Percentiles rank a stretch among this genome's conserved stretches.
Conservation (phyloP, 2,797 vertebrate genomes). For the Liasis olivaceus region DNA sequence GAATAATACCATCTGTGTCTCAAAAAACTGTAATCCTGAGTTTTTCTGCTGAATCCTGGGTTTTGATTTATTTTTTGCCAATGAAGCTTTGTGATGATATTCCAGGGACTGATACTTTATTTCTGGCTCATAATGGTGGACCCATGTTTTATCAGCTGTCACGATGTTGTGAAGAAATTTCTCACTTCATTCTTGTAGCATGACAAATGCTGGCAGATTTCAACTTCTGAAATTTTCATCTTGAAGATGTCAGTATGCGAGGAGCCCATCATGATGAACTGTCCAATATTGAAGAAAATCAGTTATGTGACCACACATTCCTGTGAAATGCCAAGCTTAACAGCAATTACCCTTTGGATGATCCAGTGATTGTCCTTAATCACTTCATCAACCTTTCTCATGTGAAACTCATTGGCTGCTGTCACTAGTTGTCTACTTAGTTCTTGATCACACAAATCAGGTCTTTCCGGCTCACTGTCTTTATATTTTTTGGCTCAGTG, state of each 20-base stretch:
- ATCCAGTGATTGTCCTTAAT: not conserved
- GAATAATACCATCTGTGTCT: not conserved
- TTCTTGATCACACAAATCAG: not conserved
- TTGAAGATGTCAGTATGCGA: not conserved
- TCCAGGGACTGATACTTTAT: not conserved
- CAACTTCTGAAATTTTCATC: not conserved
- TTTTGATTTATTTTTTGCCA: not conserved
- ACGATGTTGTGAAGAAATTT: not conserved
- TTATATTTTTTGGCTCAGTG: not conserved
- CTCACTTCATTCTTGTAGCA: not conserved
- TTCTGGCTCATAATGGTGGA: not conserved
- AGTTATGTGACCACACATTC: not conserved
- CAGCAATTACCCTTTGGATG: not conserved
- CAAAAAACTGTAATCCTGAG: not conserved
- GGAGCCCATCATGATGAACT: not conserved
- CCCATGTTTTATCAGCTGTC: not conserved
- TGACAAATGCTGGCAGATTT: not conserved
- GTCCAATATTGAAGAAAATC: not conserved
- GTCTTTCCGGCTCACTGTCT: not conserved
- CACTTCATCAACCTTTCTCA: not conserved
- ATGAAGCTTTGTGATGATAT: not conserved
- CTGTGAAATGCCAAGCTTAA: not conserved
- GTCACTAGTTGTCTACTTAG: not conserved
- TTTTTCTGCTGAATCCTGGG: not conserved
- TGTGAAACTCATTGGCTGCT: not conserved